A percentile compares a stretch with the other conserved stretches of the same genome.
Evolutionary conservation across 2,797 vertebrate species (phyloP).

Genomic region (Hipposideros larvatus): DNA sequence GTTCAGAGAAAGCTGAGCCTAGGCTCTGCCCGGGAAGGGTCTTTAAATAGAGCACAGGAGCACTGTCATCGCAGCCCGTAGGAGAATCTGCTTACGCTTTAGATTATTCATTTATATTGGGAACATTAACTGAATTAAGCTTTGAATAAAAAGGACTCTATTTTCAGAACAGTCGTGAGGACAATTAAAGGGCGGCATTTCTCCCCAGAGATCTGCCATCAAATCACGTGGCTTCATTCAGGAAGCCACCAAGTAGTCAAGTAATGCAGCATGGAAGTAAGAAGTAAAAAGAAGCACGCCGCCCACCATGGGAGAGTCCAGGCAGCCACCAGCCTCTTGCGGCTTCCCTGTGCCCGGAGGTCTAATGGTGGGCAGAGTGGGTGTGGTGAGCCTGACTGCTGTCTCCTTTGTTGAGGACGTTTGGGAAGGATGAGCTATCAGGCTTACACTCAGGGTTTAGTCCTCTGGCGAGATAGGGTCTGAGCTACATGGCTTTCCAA

Average conservation of each 20-base stretch:
- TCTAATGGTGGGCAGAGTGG: accelerated
- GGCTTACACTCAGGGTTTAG: not conserved
- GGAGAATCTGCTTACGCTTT: not conserved
- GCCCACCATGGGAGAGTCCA: accelerated
- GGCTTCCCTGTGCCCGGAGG: not conserved
- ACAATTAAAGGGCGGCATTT: conserved; percentile 80
- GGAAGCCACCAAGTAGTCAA: conserved; percentile 77
- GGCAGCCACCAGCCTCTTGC: not conserved
- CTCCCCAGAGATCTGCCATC: conserved; percentile 65
- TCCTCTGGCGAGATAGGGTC: not conserved
- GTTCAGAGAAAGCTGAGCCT: conserved; percentile 40
- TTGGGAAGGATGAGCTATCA: too few species aligned
- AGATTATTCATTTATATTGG: conserved; percentile 50
- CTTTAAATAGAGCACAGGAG: conserved; percentile 74
- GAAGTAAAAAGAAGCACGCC: conserved; percentile 49
- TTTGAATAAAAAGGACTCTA: conserved; percentile 64
- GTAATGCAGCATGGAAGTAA: not conserved
- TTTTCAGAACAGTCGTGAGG: conserved; percentile 81
- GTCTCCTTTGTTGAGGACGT: not conserved
- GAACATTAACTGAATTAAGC: conserved; percentile 41
- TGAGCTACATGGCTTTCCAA: not conserved
- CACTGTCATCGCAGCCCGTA: not conserved
- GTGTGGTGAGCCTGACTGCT: accelerated
- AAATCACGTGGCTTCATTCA: conserved; percentile 75
- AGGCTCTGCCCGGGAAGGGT: conserved; percentile 75